Base-by-base conservation (phyloP, 2,113 vertebrate species). In the Ptychochromis oligacanthus region DNA sequence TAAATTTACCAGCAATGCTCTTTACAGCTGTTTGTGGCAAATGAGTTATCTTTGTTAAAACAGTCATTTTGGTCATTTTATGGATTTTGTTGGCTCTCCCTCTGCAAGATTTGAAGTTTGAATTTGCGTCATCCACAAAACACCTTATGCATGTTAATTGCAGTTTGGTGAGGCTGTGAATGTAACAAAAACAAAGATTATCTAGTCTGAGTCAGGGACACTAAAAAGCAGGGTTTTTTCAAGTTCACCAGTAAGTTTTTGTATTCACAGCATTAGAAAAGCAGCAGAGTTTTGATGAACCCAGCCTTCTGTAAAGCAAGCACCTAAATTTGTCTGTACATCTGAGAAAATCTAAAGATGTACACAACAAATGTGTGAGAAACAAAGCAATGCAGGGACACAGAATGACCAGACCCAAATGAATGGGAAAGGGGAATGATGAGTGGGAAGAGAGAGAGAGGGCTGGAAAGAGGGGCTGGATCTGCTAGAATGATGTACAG, bases 391-490 rank as follows among this genome's bases (percentile, higher is more conserved):
- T 15, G 36, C 7, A n/a, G 57, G 38, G 46, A 81, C 22, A 36
- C 18, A 64, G 58, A 81, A 82, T 70, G 60, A 54, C 58, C 59
- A 18, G 65, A 61, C 36, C 59, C 13, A 85, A 70, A 84, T 52
- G 67, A 72, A 72, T 12, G 26, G 46, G 70, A 40, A 79, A 81
- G 83, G 64, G 56, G 54, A 82, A 90, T 77, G 79, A 87, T 84
- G 61, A 83, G 87, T 79, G 78, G 88, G 82, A 80, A 58, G 38
- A 75, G 13, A 34, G 13, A 34, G 17, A 90, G 83, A 81, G 65
- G 85, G 79, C 80, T 70, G 88, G 90, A 86, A 82, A 86, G 90
- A 91, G 79, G 90, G 90, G 62, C 17, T 61, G 91, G 89, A 79
- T 77, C 91, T 52, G 12, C 46, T 57, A 55, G 76, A 72, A 58